phyloP scores from a whole-genome alignment of 2,888 invertebrate species.

The Alviniconcha strummeri region DNA sequence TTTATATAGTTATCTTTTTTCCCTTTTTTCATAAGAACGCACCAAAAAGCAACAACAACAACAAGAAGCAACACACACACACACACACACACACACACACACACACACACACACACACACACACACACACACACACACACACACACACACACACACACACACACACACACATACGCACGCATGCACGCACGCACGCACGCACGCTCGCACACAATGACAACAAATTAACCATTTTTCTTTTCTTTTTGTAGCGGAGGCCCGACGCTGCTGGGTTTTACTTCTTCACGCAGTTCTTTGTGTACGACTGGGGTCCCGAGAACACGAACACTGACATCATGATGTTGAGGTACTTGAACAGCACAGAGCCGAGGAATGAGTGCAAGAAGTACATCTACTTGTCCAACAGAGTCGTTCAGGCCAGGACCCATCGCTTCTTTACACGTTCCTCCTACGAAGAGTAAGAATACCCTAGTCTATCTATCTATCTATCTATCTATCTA shows the following conservation, averaged over 20 bases:
- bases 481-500: background rate
- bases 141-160: too few relatives aligned
- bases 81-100: too few relatives aligned
- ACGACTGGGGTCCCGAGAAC: conserved; percentile 40
- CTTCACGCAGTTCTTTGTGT: conserved; percentile 39
- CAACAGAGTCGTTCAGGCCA: conserved; percentile 19
- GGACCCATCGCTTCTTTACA: conserved; percentile 19
- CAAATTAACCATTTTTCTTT: too few relatives aligned
- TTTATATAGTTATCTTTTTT: too few relatives aligned
- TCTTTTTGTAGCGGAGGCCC: background rate
- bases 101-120: too few relatives aligned
- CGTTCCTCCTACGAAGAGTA: background rate
- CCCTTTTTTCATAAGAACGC: too few relatives aligned
- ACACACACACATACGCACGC: too few relatives aligned
- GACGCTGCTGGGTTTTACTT: conserved; percentile 41
- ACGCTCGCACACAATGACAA: too few relatives aligned
- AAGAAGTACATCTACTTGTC: conserved; percentile 37
- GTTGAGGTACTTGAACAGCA: conserved; percentile 37
- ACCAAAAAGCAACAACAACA: too few relatives aligned
- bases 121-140: too few relatives aligned
- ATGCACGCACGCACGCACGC: too few relatives aligned
- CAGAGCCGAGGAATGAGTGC: conserved; percentile 39
- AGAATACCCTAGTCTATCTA: background rate
- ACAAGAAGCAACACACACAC: too few relatives aligned
- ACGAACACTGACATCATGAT: conserved; percentile 29